Evolutionary conservation across 2,113 vertebrate species (phyloP).

Genomic region (Scomber japonicus): DNA sequence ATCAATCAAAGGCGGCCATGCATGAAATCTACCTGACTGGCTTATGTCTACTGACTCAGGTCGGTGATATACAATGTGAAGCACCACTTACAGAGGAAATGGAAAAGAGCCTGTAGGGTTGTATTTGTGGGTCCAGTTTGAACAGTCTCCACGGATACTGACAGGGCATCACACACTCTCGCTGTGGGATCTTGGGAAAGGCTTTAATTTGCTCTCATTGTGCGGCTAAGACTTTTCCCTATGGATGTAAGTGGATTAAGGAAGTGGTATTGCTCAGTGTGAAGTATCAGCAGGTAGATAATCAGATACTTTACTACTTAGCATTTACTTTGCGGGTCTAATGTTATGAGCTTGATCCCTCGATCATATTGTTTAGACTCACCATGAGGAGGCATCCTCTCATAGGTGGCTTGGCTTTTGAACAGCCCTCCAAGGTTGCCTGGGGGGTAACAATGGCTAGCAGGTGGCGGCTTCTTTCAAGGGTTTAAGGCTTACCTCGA

Average conservation of each 20-base stretch:
- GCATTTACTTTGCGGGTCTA: constrained; percentile 68
- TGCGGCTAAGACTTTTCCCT: constrained; percentile 66
- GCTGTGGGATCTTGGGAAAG: constrained; percentile 61
- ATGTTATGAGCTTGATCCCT: constrained; percentile 62
- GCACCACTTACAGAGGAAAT: constrained; percentile 25
- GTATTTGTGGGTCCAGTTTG: constrained; percentile 47
- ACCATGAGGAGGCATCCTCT: constrained; percentile 32
- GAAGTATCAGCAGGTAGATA: constrained; percentile 77
- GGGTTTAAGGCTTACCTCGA: constrained; percentile 68
- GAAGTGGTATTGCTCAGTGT: constrained; percentile 59
- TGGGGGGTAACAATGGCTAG: constrained; percentile 50
- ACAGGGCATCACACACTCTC: constrained; percentile 40
- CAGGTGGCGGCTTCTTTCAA: constrained; percentile 70
- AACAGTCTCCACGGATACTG: constrained; percentile 48
- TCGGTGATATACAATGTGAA: constrained; percentile 25
- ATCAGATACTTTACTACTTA: constrained; percentile 74
- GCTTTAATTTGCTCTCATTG: constrained; percentile 74
- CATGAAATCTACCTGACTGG: constrained; percentile 35
- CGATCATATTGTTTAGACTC: constrained; percentile 60
- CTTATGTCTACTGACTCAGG: constrained; percentile 31
- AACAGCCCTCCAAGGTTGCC: constrained; percentile 42
- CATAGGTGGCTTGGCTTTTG: constrained; percentile 29
- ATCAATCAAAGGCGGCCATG: constrained; percentile 16
- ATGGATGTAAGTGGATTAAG: constrained; percentile 74
- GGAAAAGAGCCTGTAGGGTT: background rate